These are phyloP conservation scores for Watsonalla binaria DNA, from an alignment of 2,888 invertebrate genomes.

Conservation along the genomic window DNA sequence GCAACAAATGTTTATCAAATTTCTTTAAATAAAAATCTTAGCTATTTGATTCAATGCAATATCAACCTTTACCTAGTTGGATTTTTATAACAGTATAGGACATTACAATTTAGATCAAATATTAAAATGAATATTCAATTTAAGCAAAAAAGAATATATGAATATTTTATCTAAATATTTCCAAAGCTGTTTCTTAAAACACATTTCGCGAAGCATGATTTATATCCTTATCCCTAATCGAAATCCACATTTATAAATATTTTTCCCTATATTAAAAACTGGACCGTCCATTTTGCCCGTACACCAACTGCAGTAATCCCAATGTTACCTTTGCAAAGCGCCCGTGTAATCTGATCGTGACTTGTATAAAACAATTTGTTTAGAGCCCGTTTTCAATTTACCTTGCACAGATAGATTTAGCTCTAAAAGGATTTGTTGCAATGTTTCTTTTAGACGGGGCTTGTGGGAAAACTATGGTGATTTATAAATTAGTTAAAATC, in stretches of 20 bases:
- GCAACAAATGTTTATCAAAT: no score
- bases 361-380: slow-evolving; percentile 52
- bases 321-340: slow-evolving; percentile 20
- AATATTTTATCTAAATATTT: no score
- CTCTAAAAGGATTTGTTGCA: slow-evolving; percentile 2
- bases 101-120: no score
- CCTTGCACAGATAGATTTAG: slow-evolving; percentile 36
- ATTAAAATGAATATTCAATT: no score
- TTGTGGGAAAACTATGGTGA: not conserved
- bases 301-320: slow-evolving; percentile 29
- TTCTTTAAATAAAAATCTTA: no score
- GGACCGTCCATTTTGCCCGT: slow-evolving; percentile 18
- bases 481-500: not conserved
- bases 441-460: not conserved
- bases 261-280: not conserved
- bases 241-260: not conserved
- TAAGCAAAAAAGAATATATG: no score
- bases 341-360: slow-evolving; percentile 43
- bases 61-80: no score
- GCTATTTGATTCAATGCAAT: no score
- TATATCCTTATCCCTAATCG: not conserved
- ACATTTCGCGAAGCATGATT: no score
- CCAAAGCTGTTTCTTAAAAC: no score
- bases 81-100: no score
- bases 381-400: slow-evolving; percentile 46